Evolutionary conservation across 2,888 invertebrate species (phyloP).

Genomic region (Campoplex nolae): DNA sequence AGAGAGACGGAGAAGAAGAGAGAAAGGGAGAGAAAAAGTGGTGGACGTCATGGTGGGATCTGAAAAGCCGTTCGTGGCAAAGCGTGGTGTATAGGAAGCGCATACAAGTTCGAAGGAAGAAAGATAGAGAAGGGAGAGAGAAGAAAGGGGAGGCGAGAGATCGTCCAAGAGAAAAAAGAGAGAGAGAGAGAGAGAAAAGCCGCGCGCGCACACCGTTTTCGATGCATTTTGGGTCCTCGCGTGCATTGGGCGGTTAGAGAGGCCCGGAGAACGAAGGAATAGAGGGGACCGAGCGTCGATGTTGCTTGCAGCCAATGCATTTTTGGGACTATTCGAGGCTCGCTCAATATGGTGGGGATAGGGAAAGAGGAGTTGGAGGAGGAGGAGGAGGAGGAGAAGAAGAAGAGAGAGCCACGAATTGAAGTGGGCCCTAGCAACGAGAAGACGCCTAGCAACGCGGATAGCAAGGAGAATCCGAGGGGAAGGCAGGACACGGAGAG

Average conservation of each 20-base stretch:
- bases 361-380: constrained; percentile 48
- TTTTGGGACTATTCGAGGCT: constrained; percentile 82
- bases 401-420: constrained; percentile 70
- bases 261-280: constrained; percentile 60
- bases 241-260: constrained; percentile 76
- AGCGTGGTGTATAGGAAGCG: constrained; percentile 52
- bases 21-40: constrained; percentile 1
- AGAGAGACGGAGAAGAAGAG: constrained; percentile 23
- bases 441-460: constrained; percentile 83
- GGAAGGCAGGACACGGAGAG: constrained; percentile 36
- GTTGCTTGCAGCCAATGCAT: constrained; percentile 76
- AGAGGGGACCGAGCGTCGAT: constrained; percentile 69
- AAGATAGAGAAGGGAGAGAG: constrained; percentile 44
- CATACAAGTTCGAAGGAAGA: constrained; percentile 46
- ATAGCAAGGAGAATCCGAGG: constrained; percentile 58
- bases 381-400: constrained; percentile 60
- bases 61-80: constrained; percentile 54
- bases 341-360: constrained; percentile 73
- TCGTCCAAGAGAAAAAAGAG: constrained; percentile 48
- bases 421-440: constrained; percentile 83
- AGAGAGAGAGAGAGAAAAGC: constrained; percentile 23
- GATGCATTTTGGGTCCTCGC: constrained; percentile 63
- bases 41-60: constrained; percentile 53
- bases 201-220: constrained; percentile 19
- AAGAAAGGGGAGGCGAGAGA: constrained; percentile 13